Evolutionary conservation across 2,797 vertebrate species (phyloP), one percentile per base, ranked within the genome.

Genomic region (Eulemur rubriventer): DNA sequence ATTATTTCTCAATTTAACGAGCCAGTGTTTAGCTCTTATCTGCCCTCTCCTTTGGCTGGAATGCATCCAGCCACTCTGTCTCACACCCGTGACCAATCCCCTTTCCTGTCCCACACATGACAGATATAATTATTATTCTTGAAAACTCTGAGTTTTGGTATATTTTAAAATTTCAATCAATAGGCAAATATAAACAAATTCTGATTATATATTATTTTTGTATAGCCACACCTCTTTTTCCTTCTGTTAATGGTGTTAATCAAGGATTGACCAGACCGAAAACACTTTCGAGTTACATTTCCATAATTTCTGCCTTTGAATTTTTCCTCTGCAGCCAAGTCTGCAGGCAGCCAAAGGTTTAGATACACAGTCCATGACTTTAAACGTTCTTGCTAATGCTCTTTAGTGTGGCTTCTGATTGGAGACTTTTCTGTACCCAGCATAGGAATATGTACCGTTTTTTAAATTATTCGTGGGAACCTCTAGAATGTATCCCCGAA

Each of bases 171-270:
- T 70, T 89, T 72, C 12, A 52, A 57, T 43, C 20, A 50, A 73
- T 87, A 69, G 57, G 70, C 26, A 91, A 84, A 89, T 96, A 46
- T 22, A 92, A 50, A 30, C 93, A n/a, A 52, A 76, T 91, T 85
- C 85, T 96, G 43, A 75, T 72, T 26, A 14, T 80, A 50, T 1
- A 3, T 38, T 73, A 79, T 85, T 81, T 87, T 16, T 28, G 48
- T 33, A 55, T 78, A 72, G 14, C 28, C 7, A 38, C 4, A 59
- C 1, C 7, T 90, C 16, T 75, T 80, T 72, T 22, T 28, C 1
- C 20, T 70, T 91, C 41, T 43, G 30, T 86, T 82, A 18, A 52
- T 78, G 24, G 4, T 78, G 1, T 88, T 91, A 52, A 43, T 72
- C 22, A 79, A 89, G 30, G 33, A 46, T 38, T 80, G 48, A 73